Base-by-base conservation (phyloP, 2,797 vertebrate genomes). In the Epinephelus malabaricus region DNA sequence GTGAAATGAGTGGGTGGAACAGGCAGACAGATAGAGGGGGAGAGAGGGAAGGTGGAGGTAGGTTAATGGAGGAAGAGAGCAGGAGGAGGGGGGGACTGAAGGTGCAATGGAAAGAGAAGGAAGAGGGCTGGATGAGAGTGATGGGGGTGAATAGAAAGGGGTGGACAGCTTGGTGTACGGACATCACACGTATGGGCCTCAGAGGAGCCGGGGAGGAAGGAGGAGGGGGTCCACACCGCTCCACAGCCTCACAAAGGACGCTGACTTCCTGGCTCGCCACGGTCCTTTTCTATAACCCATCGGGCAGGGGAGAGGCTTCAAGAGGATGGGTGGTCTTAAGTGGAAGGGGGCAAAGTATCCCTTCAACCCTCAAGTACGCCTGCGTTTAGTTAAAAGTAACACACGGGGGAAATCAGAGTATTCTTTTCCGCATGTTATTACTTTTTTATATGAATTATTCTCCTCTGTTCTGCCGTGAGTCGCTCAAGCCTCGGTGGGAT, bases 1-100 rank as follows among this genome's bases (percentile, higher is more conserved):
- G 88, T 90, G 84, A 92, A 93, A 92, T 92, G 88, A 92, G 91
- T 91, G 88, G 91, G 92, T 89, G 91, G 85, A 88, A 89, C 83
- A 90, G 89, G 83, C 81, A 81, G 85, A 75, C 79, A 78, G 83
- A 89, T 74, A 88, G 69, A 80, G 76, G 79, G 69, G 81, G 84
- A 81, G 82, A 82, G 82, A 72, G 75, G 75, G 79, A 90, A 90
- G 93, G 93, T 92, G 89, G 87, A 90, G 89, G 86, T 89, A 91
- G 94, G 91, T 92, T 94, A 93, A 93, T 90, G 86, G 78, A 83
- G 88, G 76, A 84, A 84, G 89, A 69, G 83, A 66, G 87, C 27
- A 17, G 34, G 27, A 30, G 34, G 34, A 34, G 34, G 34, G 77
- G 74, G 75, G 66, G 53, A 56, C 69, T 79, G 59, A 70, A 89